Percentiles rank a stretch among this genome's conserved stretches.
Conservation (phyloP, 2,797 vertebrate genomes). For the Falco berigora region DNA sequence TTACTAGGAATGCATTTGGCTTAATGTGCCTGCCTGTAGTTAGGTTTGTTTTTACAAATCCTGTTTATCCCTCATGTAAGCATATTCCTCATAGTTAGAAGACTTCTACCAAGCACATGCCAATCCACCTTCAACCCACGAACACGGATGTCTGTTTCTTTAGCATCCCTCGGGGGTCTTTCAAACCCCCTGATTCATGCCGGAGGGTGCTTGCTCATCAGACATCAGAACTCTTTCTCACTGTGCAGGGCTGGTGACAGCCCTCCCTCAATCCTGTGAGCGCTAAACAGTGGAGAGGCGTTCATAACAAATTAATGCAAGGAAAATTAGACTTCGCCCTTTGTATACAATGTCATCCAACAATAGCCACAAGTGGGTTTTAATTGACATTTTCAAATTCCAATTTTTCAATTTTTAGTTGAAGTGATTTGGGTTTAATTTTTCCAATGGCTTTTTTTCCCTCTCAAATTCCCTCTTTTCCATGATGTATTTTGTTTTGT, state of each 20-base stretch:
- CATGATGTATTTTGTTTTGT: background rate
- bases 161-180: background rate
- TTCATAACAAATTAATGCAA: background rate
- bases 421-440: background rate
- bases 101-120: background rate
- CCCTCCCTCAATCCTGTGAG: background rate
- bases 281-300: background rate
- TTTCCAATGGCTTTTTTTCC: background rate
- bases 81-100: background rate
- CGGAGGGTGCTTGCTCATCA: background rate
- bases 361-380: background rate
- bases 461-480: background rate
- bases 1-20: background rate
- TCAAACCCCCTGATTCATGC: background rate
- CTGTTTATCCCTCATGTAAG: background rate
- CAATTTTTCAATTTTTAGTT: background rate
- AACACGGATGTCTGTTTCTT: background rate
- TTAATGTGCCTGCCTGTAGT: background rate
- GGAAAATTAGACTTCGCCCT: background rate
- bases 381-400: background rate
- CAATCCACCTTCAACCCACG: background rate
- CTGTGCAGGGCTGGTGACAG: background rate
- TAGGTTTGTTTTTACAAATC: conserved; percentile 44
- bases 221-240: background rate
- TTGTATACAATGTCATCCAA: background rate